Conservation (phyloP, 2,113 vertebrate species). For the Pangasianodon gigas region DNA sequence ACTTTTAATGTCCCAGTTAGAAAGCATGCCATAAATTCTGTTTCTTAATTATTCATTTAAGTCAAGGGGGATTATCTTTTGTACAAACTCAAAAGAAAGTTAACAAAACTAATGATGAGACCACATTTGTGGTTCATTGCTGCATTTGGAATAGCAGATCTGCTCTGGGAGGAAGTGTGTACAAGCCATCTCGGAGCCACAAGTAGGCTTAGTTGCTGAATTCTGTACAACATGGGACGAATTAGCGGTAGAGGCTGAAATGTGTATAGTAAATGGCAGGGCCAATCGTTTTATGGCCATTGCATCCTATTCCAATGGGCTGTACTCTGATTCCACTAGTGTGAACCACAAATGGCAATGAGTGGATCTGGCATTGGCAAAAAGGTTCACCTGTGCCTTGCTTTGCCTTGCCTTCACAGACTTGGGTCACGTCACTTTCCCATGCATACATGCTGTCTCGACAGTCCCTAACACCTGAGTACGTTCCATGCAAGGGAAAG, state of each 20-base stretch:
- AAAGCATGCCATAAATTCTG: background rate
- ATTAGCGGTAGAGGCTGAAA: background rate
- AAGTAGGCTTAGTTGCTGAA: background rate
- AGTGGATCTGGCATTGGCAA: too few species aligned
- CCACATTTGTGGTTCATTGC: background rate
- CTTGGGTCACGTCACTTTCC: background rate
- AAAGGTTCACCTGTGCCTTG: background rate
- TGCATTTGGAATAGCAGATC: background rate
- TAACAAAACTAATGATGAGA: background rate
- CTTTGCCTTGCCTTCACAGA: background rate
- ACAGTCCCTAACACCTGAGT: background rate
- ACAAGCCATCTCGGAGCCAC: background rate
- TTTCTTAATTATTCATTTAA: background rate
- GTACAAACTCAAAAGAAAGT: background rate
- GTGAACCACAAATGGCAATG: background rate
- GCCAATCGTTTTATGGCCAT: background rate
- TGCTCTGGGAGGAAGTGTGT: background rate
- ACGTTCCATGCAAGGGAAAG: background rate
- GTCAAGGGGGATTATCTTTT: background rate
- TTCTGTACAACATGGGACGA: background rate
- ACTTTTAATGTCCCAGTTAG: background rate
- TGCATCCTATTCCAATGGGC: background rate
- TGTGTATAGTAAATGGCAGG: background rate
- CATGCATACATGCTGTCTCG: background rate
- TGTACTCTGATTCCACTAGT: background rate